Evolutionary conservation across 2,797 vertebrate genomes (phyloP).

Genomic region (Rhinella marina): DNA sequence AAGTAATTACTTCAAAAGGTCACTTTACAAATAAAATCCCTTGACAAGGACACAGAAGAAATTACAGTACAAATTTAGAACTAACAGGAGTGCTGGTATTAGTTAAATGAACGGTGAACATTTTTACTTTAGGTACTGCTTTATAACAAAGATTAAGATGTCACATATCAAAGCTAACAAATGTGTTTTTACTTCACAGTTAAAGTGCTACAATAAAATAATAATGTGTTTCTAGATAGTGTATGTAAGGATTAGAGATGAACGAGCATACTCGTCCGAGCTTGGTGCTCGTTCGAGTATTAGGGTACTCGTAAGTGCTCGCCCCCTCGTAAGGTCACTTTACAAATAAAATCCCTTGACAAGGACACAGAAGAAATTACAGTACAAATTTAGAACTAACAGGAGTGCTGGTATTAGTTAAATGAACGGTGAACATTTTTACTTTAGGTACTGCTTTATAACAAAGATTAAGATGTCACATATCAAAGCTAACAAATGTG

Average conservation of each 20-base stretch:
- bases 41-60: constrained; percentile 57
- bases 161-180: background rate
- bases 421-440: constrained; percentile 32
- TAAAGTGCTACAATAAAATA: background rate
- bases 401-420: constrained; percentile 22
- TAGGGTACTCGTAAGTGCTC: too few species aligned
- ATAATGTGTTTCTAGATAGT: background rate
- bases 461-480: background rate
- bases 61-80: constrained; percentile 26
- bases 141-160: background rate
- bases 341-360: constrained; percentile 56
- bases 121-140: background rate
- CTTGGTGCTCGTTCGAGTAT: too few species aligned
- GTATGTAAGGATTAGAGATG: too few species aligned
- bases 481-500: background rate
- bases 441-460: background rate
- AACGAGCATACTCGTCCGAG: too few species aligned
- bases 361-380: constrained; percentile 54
- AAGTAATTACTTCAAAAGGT: constrained; percentile 63
- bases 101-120: constrained; percentile 34
- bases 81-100: constrained; percentile 13
- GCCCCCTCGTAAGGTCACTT: constrained; percentile 63
- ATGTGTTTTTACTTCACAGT: background rate
- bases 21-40: constrained; percentile 58
- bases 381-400: constrained; percentile 27